These are phyloP conservation scores for Onchidella celtica DNA, from an alignment of 2,888 invertebrate genomes.

Conservation along the genomic window DNA sequence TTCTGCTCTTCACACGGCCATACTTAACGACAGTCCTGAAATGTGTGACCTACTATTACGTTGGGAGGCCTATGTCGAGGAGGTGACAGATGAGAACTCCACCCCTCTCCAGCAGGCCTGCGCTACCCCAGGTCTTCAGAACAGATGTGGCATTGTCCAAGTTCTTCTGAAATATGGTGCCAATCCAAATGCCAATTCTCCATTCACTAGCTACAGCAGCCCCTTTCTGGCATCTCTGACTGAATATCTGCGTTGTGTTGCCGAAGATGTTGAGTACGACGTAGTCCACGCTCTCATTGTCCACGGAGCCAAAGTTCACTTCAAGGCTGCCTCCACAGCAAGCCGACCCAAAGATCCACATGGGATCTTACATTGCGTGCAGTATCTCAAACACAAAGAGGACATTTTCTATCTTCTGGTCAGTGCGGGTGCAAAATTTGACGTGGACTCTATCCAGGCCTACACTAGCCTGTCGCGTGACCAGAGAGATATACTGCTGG, in stretches of 20 bases:
- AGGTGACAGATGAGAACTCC: slow-evolving; percentile 78
- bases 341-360: slow-evolving; percentile 84
- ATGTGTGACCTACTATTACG: slow-evolving; percentile 78
- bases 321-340: slow-evolving; percentile 80
- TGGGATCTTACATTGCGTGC: slow-evolving; percentile 89
- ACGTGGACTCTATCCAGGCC: slow-evolving; percentile 89
- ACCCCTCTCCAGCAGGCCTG: slow-evolving; percentile 80
- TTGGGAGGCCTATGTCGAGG: slow-evolving; percentile 80
- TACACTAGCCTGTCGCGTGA: slow-evolving; percentile 85
- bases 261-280: slow-evolving; percentile 83
- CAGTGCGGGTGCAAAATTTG: slow-evolving; percentile 89
- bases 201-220: slow-evolving; percentile 82
- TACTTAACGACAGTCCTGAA: slow-evolving; percentile 82
- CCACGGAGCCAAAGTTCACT: slow-evolving; percentile 85
- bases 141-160: slow-evolving; percentile 70
- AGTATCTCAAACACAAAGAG: slow-evolving; percentile 83
- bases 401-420: slow-evolving; percentile 85
- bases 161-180: slow-evolving; percentile 72
- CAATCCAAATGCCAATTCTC: slow-evolving; percentile 80
- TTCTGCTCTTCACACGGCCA: slow-evolving; percentile 91
- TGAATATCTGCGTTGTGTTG: slow-evolving; percentile 88
- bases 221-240: slow-evolving; percentile 89
- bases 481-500: slow-evolving; percentile 85
- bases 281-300: slow-evolving; percentile 87
- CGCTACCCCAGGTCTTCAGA: slow-evolving; percentile 69